Evolutionary conservation across 2,797 vertebrate genomes (phyloP).

Genomic region (Thaleichthys pacificus): DNA sequence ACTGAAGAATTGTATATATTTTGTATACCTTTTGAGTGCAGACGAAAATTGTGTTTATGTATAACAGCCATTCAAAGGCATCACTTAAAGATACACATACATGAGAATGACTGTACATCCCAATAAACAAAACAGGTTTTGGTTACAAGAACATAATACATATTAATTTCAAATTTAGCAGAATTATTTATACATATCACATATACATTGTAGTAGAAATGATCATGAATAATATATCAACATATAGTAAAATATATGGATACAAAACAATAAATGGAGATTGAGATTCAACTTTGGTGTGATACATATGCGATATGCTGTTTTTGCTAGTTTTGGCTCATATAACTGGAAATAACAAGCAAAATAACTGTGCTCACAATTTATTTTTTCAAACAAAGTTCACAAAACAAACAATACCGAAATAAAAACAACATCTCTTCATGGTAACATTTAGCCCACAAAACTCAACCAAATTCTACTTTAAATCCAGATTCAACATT

Average conservation of each 20-base stretch:
- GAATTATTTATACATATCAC: conserved; percentile 14
- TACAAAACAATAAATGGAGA: conserved; percentile 29
- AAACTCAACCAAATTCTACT: conserved; percentile 10
- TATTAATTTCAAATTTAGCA: conserved; percentile 2
- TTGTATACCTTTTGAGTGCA: conserved; percentile 17
- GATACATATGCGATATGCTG: neutral
- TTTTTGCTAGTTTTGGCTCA: conserved; percentile 39
- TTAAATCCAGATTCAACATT: neutral
- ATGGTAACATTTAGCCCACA: neutral
- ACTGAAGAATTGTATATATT: conserved; percentile 60
- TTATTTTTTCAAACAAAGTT: neutral
- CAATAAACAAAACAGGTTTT: conserved; percentile 4
- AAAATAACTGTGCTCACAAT: conserved; percentile 3
- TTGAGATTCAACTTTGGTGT: conserved; percentile 37
- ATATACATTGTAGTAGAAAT: conserved; percentile 1
- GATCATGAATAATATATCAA: conserved; percentile 19
- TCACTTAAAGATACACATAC: neutral
- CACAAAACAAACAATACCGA: conserved; percentile 10
- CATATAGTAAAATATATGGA: conserved; percentile 24
- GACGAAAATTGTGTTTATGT: conserved; percentile 5
- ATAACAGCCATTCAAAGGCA: conserved; percentile 24
- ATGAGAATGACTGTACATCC: neutral
- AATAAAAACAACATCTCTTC: conserved; percentile 10
- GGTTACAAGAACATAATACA: conserved; percentile 12
- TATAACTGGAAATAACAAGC: conserved; percentile 27